phyloP scores from a whole-genome alignment of 2,113 vertebrate species.

The Tympanuchus pallidicinctus region DNA sequence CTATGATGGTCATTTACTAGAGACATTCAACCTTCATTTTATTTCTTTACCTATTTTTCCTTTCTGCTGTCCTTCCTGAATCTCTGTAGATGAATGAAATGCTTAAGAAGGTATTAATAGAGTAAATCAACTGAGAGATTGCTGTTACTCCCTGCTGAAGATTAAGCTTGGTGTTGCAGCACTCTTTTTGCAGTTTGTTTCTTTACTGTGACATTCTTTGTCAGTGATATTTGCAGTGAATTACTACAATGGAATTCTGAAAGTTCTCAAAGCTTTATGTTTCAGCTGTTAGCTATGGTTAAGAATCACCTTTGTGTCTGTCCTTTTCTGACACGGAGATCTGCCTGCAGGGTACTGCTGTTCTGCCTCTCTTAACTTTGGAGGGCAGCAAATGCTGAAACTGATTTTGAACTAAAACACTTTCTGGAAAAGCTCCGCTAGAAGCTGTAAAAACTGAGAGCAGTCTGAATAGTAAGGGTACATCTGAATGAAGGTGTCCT shows the following conservation, averaged over 20 bases:
- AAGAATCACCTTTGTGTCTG: background rate
- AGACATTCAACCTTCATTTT: background rate
- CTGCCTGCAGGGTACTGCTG: background rate
- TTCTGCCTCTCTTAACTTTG: background rate
- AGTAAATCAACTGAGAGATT: background rate
- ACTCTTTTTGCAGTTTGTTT: background rate
- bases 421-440: background rate
- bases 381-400: background rate
- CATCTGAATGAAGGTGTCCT: background rate
- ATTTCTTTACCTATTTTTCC: constrained; percentile 25
- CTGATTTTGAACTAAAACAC: background rate
- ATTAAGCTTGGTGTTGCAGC: background rate
- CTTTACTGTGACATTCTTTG: background rate
- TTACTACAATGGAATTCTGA: background rate
- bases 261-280: background rate
- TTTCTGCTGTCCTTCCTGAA: constrained; percentile 70
- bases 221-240: constrained; percentile 39
- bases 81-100: constrained; percentile 84
- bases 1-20: background rate
- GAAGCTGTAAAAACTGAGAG: background rate
- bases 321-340: background rate
- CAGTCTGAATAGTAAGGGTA: background rate
- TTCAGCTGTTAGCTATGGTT: background rate
- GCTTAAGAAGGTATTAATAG: constrained; percentile 77
- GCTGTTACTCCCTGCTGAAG: background rate